Conservation (phyloP, 2,113 vertebrate species). For the Cichladusa arquata region DNA sequence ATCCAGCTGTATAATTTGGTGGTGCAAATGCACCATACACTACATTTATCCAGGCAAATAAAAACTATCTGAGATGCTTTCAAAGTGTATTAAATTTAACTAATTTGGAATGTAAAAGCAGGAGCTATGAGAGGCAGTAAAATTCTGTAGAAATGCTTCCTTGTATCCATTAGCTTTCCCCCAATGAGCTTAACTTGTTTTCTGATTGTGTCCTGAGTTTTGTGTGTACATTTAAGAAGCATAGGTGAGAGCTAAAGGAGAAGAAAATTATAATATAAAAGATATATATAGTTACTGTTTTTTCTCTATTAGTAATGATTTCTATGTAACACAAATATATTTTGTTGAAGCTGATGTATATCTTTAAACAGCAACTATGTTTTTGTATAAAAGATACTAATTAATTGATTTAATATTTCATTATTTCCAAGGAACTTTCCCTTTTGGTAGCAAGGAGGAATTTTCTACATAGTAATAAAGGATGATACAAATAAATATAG, state of each 20-base stretch:
- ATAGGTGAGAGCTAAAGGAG: not conserved
- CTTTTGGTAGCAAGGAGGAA: not conserved
- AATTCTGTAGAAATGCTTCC: not conserved
- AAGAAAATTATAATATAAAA: not conserved
- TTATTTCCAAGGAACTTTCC: not conserved
- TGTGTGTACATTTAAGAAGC: not conserved
- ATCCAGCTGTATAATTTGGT: not conserved
- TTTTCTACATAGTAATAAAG: not conserved
- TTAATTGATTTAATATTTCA: not conserved
- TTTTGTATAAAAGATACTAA: not conserved
- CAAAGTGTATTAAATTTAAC: not conserved
- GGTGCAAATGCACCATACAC: not conserved
- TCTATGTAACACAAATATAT: not conserved
- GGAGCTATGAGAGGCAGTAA: not conserved
- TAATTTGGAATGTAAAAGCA: not conserved
- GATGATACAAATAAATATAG: not conserved
- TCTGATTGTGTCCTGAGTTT: not conserved
- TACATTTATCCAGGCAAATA: not conserved
- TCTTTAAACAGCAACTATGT: not conserved
- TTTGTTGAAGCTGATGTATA: rapidly evolving
- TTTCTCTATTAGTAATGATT: not conserved
- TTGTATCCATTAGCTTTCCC: not conserved
- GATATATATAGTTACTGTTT: not conserved
- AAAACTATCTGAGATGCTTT: rapidly evolving
- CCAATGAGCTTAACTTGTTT: not conserved